Conservation (phyloP, 2,888 invertebrate genomes). For the Camponotus fellah region DNA sequence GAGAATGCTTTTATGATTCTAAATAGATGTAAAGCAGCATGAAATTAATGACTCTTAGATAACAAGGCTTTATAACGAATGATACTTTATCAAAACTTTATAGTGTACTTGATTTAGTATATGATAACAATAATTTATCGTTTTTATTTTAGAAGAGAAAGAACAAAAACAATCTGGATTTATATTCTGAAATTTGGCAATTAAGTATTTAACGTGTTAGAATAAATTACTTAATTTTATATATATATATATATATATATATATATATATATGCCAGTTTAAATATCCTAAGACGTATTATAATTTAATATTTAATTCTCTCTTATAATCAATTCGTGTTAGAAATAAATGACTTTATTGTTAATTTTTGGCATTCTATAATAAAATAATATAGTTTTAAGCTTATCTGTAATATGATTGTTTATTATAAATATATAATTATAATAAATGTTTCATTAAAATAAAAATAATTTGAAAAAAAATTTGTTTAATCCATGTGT, state of each 20-base stretch:
- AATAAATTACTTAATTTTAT: not conserved
- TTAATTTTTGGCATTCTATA: not conserved
- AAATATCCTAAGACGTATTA: not conserved
- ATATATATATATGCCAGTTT: not conserved
- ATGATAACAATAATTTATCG: slow-evolving; percentile 13
- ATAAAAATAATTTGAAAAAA: not conserved
- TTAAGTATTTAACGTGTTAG: not conserved
- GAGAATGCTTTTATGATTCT: not conserved
- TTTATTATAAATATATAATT: not conserved
- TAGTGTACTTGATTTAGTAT: not conserved
- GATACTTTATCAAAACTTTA: not conserved
- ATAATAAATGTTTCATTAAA: not conserved
- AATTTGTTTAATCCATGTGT: not conserved
- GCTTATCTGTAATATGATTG: not conserved
- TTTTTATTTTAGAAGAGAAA: not conserved
- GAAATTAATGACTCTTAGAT: slow-evolving; percentile 13
- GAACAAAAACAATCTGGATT: not conserved
- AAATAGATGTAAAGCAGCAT: slow-evolving; percentile 14
- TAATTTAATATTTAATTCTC: not conserved
- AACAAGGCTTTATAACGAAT: slow-evolving; percentile 1
- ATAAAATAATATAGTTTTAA: not conserved
- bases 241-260: no score
- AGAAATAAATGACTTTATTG: not conserved
- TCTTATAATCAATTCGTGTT: not conserved
- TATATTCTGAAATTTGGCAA: slow-evolving; percentile 18